A percentile compares a stretch with the other conserved stretches of the same genome.
Conservation (phyloP, 2,888 invertebrate species). For the Cryptus viduatorius region DNA sequence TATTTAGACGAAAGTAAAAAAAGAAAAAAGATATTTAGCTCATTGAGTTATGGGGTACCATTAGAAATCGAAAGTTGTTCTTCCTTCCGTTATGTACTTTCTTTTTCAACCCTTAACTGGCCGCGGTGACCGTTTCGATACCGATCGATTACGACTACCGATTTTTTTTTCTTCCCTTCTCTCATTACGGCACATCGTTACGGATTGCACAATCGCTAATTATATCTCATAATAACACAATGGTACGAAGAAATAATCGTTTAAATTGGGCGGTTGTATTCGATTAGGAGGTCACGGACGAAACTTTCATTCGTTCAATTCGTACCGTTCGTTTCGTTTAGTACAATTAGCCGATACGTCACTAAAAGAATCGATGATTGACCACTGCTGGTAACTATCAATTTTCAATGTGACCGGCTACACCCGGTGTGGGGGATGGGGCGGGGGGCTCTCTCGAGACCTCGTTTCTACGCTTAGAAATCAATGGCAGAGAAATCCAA, state of each 20-base stretch:
- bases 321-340: constrained; percentile 37
- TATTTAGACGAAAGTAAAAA: constrained; percentile 60
- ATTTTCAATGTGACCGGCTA: constrained; percentile 66
- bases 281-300: constrained; percentile 59
- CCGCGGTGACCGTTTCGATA: background rate
- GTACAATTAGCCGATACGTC: constrained; percentile 37
- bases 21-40: constrained; percentile 34
- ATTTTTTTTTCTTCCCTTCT: background rate
- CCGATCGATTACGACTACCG: background rate
- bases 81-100: constrained; percentile 54
- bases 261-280: constrained; percentile 53
- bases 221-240: constrained; percentile 16
- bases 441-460: constrained; percentile 46
- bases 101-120: constrained; percentile 62
- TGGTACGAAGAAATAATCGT: constrained; percentile 38
- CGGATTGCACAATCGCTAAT: constrained; percentile 44
- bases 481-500: constrained; percentile 72
- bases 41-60: constrained; percentile 35
- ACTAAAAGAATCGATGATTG: constrained; percentile 32
- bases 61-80: constrained; percentile 65
- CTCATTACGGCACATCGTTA: background rate
- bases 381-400: constrained; percentile 29
- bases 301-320: constrained; percentile 57
- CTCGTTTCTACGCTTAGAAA: constrained; percentile 67
- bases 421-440: background rate